Evolutionary conservation across 2,888 invertebrate genomes (phyloP), one percentile per base, ranked within the genome.

Genomic region (Alitta virens): DNA sequence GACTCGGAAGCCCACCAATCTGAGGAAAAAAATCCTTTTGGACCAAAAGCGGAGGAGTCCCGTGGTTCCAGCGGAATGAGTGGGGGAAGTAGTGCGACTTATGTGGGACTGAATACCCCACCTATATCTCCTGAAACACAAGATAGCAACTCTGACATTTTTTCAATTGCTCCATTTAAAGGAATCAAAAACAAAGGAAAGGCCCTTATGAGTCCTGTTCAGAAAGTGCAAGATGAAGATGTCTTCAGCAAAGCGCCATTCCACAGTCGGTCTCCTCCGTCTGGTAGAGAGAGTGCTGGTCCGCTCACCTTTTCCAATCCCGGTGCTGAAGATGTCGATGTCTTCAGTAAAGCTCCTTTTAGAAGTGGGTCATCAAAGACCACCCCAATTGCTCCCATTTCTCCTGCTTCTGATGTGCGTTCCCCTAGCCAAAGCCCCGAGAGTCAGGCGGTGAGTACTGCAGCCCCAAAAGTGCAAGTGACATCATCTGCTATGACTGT

Each of bases 291-390:
- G 16, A 46, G 46, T 46, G 21, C 21, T n/a, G 46, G 46, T 21
- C 5, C 7, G n/a, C 23, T 33, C 26, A 56, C 51, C 38, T 61
- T 55, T 56, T 49, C 55, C 26, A 61, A 61, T 21, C 61, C 55
- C 25, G 61, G 55, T 18, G 61, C 46, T 2, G 24, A 16, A n/a
- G 61, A 61, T 23, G 38, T 43, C 24, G 60, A 60, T 25, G 67
- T 76, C 5, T 78, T 78, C 71, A 73, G 74, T 14, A 76, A 74
- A 66, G 74, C 75, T n/a, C 77, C 77, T 43, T 78, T 76, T 67
- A 68, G 65, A 56, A 57, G 49, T 25, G n/a, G 33, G 7, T 38
- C n/a, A 5, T 46, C 46, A 46, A 33, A 33, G 33, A 33, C 33
- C 33, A 33, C 33, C 12, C 46, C 46, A n/a, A 24, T 42, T 23